Percentiles rank a stretch among this genome's conserved stretches.
Conservation (phyloP, 2,113 vertebrate genomes). For the Oncorhynchus tshawytscha region DNA sequence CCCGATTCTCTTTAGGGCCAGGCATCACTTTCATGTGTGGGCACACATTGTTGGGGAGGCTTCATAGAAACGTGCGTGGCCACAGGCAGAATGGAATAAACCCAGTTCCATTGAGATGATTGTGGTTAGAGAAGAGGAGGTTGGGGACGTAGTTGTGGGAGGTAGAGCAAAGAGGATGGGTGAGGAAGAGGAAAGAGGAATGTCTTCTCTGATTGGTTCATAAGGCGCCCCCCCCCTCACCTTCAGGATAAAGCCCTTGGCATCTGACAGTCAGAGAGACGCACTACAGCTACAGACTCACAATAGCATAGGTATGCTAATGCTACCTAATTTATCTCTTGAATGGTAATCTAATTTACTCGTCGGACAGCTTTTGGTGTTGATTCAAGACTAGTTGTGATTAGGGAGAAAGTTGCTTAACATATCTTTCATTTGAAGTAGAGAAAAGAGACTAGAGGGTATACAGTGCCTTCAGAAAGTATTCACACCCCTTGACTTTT, state of each 20-base stretch:
- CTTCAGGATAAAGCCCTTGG: not conserved
- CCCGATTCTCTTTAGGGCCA: slow-evolving; percentile 50
- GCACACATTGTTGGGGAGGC: slow-evolving; percentile 35
- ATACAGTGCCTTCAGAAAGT: not conserved
- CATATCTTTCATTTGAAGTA: not conserved
- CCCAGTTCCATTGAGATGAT: slow-evolving; percentile 36
- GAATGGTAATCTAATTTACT: too few species aligned
- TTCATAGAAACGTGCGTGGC: slow-evolving; percentile 41
- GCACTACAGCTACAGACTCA: slow-evolving; percentile 13
- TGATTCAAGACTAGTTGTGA: not conserved
- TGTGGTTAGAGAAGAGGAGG: slow-evolving; percentile 2
- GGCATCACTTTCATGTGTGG: slow-evolving; percentile 46
- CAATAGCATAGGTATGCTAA: slow-evolving; percentile 8
- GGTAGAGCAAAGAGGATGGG: not conserved
- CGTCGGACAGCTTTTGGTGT: not conserved
- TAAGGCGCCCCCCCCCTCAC: too few species aligned
- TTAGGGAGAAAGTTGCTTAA: not conserved
- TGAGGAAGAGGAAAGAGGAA: not conserved
- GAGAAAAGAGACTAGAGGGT: not conserved
- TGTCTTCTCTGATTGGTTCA: not conserved
- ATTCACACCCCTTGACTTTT: too few species aligned
- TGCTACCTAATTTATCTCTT: too few species aligned
- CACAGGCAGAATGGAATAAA: slow-evolving; percentile 38
- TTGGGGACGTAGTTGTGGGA: too few species aligned
- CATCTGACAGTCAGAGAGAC: slow-evolving; percentile 5